These are phyloP conservation scores for Drosophila macrospina DNA, from an alignment of 2,888 invertebrate species.

Conservation along the genomic window DNA sequence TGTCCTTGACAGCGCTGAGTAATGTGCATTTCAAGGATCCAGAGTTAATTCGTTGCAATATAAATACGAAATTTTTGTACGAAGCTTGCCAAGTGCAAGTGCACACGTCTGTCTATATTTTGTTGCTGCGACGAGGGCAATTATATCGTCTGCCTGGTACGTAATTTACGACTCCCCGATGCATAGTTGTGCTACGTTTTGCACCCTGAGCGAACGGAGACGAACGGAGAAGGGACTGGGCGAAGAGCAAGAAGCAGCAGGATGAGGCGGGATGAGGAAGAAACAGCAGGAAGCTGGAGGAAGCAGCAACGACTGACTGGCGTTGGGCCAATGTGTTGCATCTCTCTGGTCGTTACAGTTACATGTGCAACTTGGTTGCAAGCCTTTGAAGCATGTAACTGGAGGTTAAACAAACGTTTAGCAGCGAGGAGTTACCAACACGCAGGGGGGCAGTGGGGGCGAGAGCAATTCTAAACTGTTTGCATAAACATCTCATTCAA, in stretches of 20 bases:
- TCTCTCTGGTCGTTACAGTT: slow-evolving; percentile 40
- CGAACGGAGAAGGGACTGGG: too few relatives aligned
- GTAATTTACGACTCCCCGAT: slow-evolving; percentile 60
- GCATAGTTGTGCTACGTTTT: slow-evolving; percentile 51
- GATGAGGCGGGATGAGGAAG: neutral
- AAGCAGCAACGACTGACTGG: slow-evolving; percentile 24
- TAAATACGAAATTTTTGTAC: neutral
- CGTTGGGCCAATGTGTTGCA: slow-evolving; percentile 48
- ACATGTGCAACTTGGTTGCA: slow-evolving; percentile 31
- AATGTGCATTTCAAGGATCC: slow-evolving; percentile 15
- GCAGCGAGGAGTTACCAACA: slow-evolving; percentile 50
- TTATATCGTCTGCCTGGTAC: slow-evolving; percentile 31
- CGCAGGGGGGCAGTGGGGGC: neutral
- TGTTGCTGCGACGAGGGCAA: slow-evolving; percentile 46
- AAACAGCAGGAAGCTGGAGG: neutral
- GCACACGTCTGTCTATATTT: slow-evolving; percentile 35
- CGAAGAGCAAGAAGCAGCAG: too few relatives aligned
- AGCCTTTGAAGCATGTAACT: slow-evolving; percentile 47
- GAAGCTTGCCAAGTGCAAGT: slow-evolving; percentile 36
- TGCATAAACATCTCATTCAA: slow-evolving; percentile 69
- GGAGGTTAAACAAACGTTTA: slow-evolving; percentile 73
- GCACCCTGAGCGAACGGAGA: too few relatives aligned
- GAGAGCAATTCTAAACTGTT: slow-evolving; percentile 58
- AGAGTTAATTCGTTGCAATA: neutral
- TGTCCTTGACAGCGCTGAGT: slow-evolving; percentile 12